Conservation (phyloP, 2,113 vertebrate species). For the Mesitornis unicolor region DNA sequence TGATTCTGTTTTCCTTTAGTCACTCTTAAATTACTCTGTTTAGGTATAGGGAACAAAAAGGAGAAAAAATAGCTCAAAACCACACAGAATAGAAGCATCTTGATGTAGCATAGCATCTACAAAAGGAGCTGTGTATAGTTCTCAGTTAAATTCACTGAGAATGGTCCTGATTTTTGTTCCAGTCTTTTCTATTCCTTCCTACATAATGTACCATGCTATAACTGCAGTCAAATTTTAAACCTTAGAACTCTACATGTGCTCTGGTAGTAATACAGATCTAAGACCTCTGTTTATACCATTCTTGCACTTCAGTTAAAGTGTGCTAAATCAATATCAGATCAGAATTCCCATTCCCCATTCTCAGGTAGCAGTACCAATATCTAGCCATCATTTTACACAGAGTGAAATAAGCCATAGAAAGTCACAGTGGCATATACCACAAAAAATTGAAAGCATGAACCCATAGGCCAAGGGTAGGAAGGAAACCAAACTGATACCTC, state of each 20-base stretch:
- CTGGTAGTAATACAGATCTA: background rate
- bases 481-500: background rate
- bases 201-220: background rate
- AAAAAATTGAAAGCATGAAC: background rate
- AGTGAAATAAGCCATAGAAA: background rate
- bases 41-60: background rate
- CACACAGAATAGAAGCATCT: background rate
- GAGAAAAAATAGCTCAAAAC: background rate
- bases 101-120: background rate
- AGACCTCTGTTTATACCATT: background rate
- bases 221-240: background rate
- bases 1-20: background rate
- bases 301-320: background rate
- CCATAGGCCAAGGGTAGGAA: background rate
- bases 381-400: background rate
- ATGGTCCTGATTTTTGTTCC: background rate
- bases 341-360: background rate
- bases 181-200: background rate
- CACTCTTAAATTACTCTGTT: background rate
- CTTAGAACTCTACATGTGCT: background rate
- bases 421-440: background rate
- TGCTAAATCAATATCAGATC: background rate
- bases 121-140: background rate
- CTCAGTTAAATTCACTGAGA: background rate
- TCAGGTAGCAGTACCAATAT: background rate